Evolutionary conservation across 2,888 invertebrate species (phyloP).

Genomic region (Ochropacha duplaris): DNA sequence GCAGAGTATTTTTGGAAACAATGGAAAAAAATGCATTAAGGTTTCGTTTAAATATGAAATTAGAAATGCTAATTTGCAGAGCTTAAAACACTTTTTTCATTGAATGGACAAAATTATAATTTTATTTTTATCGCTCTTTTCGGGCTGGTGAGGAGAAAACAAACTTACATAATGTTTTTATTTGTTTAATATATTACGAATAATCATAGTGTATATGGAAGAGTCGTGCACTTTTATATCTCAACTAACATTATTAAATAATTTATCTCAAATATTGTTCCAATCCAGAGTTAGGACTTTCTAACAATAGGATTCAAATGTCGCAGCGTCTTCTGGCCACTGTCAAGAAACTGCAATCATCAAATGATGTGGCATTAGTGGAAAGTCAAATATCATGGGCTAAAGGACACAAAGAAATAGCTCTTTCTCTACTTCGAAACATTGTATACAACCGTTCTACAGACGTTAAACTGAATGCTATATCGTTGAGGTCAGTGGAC

Average conservation of each 20-base stretch:
- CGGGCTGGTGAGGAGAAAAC: no score
- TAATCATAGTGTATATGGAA: no score
- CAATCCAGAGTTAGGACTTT: conserved; percentile 75
- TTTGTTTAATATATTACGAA: conserved; percentile 6
- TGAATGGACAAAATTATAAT: no score
- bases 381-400: conserved; percentile 76
- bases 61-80: no score
- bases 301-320: conserved; percentile 78
- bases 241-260: background rate
- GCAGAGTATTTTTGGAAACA: no score
- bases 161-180: background rate
- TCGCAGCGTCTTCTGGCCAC: conserved; percentile 78
- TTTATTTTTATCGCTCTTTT: no score
- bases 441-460: conserved; percentile 50
- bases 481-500: conserved; percentile 61
- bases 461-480: conserved; percentile 54
- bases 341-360: conserved; percentile 57
- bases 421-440: conserved; percentile 65
- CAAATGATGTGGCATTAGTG: conserved; percentile 58
- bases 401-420: conserved; percentile 74
- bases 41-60: no score
- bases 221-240: no score
- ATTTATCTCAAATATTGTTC: background rate
- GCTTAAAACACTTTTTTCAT: no score
- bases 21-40: no score